Evolutionary conservation across 2,113 vertebrate genomes (phyloP).

Genomic region (Marmota flaviventris): DNA sequence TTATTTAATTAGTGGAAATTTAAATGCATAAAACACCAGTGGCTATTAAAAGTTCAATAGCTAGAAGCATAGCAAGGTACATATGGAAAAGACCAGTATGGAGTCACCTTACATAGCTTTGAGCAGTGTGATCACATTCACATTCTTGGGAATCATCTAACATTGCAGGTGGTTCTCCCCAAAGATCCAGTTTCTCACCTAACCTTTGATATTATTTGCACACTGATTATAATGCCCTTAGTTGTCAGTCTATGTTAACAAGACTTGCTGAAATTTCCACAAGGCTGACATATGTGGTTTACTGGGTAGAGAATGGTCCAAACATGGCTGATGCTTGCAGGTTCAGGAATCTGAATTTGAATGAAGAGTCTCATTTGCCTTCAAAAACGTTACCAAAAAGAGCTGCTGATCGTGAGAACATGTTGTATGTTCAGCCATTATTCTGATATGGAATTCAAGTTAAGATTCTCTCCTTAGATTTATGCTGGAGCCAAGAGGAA

Average conservation of each 20-base stretch:
- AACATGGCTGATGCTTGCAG: not conserved
- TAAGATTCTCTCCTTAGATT: not conserved
- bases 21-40: slow-evolving; percentile 54
- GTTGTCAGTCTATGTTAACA: slow-evolving; percentile 83
- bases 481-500: not conserved
- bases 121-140: slow-evolving; percentile 64
- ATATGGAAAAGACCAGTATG: not conserved
- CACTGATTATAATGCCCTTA: slow-evolving; percentile 79
- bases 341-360: slow-evolving; percentile 31
- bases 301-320: not conserved
- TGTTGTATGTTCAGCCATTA: not conserved
- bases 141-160: slow-evolving; percentile 77
- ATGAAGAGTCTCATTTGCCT: not conserved
- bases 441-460: not conserved
- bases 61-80: slow-evolving; percentile 49
- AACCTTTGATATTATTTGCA: slow-evolving; percentile 84
- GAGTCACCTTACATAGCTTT: slow-evolving; percentile 73
- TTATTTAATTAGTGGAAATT: slow-evolving; percentile 73
- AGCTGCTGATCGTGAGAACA: not conserved
- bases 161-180: slow-evolving; percentile 73
- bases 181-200: slow-evolving; percentile 87
- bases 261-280: slow-evolving; percentile 69
- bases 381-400: slow-evolving; percentile 13
- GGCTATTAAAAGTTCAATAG: not conserved
- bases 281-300: slow-evolving; percentile 55